A percentile compares a stretch with the other conserved stretches of the same genome.
phyloP scores from a whole-genome alignment of 1,140 invertebrate genomes.

The Drosophila yakuba region DNA sequence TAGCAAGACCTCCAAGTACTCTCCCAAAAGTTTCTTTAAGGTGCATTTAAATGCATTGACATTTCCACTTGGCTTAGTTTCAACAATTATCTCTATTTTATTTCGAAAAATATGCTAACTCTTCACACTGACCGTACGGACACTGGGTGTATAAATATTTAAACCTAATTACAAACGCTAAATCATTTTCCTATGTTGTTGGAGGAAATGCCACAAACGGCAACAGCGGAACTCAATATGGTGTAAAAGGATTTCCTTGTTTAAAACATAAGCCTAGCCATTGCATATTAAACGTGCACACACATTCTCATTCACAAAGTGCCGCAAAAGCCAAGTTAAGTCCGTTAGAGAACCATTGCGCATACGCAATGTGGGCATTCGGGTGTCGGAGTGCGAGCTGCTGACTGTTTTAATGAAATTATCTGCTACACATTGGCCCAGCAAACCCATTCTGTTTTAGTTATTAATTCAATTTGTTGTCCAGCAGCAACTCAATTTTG shows the following conservation, averaged over 20 bases:
- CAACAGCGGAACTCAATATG: slow-evolving; percentile 66
- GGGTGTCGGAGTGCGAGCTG: neutral
- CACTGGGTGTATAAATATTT: slow-evolving; percentile 55
- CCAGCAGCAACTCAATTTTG: slow-evolving; percentile 33
- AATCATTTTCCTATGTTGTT: slow-evolving; percentile 44
- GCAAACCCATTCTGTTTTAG: slow-evolving; percentile 21
- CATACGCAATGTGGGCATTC: slow-evolving; percentile 40
- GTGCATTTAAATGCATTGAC: slow-evolving; percentile 15
- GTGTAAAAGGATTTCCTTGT: slow-evolving; percentile 78
- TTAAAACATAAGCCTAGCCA: slow-evolving; percentile 50
- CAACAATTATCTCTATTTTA: neutral
- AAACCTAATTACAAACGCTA: slow-evolving; percentile 56
- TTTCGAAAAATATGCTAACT: slow-evolving; percentile 27
- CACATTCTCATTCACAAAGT: slow-evolving; percentile 14
- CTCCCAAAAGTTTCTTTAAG: slow-evolving; percentile 9
- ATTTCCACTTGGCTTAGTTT: slow-evolving; percentile 10
- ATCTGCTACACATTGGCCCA: slow-evolving; percentile 25
- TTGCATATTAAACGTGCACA: slow-evolving; percentile 54
- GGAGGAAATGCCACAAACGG: slow-evolving; percentile 24
- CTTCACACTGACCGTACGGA: slow-evolving; percentile 5
- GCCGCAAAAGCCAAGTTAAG: slow-evolving; percentile 32
- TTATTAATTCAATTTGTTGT: slow-evolving; percentile 32
- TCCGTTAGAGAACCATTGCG: slow-evolving; percentile 40
- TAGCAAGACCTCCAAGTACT: neutral
- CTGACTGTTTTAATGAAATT: slow-evolving; percentile 43